Base-by-base conservation (phyloP, 2,888 invertebrate species). In the Acleris sparsana region DNA sequence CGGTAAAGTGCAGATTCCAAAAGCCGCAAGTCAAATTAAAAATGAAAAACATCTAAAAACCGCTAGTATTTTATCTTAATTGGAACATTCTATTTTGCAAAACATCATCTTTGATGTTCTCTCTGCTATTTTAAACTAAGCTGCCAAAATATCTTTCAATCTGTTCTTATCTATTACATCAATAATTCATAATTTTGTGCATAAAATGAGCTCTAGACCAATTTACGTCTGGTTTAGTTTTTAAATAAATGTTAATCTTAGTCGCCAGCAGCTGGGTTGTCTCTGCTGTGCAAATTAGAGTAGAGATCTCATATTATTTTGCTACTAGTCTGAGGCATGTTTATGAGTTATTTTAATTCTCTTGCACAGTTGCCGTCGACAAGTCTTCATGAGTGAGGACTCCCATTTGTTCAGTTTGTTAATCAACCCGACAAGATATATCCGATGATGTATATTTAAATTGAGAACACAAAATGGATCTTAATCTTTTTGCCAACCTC, bases 291-390 rank as follows among this genome's bases (percentile, higher is more conserved):
- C 33, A 60, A 61, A 46, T 57, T 46, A 57, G 17, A 52, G 17
- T 46, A 4, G 13, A 29, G 49, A 59, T 49, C 55, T 60, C 53
- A 55, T 48, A 55, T 51, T 53, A 59, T 60, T 60, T 56, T 17
- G 44, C 60, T 52, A 53, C 43, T 51, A n/a, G 53, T 39, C 5
- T 48, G 9, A 11, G 57, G 49, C 53, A 17, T 59, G 29, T 52
- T 59, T 64, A 64, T 49, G 55, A 61, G 60, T 46, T 61, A 61
- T 61, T 61, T 65, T 61, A 65, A 33, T 44, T 29, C 44, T 44
- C 55, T 17, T 53, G 49, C 39, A 48, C 49, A 49, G 22, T 48
- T 53, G 53, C 29, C 61, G 53, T 53, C 18, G 49, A 43, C 63
- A 44, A 22, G 39, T 43, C 22, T 33, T 20, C 55, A 29, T 55